Evolutionary conservation across 2,797 vertebrate species (phyloP).

Genomic region (Brotula barbata): DNA sequence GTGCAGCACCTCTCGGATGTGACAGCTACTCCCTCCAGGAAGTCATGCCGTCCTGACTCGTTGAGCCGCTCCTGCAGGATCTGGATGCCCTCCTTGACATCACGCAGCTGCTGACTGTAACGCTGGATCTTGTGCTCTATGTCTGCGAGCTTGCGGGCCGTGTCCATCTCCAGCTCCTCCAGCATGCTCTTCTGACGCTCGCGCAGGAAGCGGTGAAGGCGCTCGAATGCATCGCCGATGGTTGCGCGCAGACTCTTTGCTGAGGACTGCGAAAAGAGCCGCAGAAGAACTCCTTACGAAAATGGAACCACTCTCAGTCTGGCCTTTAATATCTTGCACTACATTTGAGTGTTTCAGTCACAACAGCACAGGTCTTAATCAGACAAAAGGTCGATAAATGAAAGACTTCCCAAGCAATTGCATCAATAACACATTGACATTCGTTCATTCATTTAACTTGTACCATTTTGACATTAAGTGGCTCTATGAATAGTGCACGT

Average conservation of each 20-base stretch:
- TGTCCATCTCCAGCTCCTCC: conserved; percentile 96
- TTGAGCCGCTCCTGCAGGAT: conserved; percentile 94
- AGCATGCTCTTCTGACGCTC: conserved; percentile 97
- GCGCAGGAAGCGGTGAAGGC: conserved; percentile 91
- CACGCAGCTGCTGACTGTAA: conserved; percentile 95
- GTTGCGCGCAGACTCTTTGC: conserved; percentile 92
- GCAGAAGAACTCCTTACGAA: neutral
- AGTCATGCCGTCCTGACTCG: conserved; percentile 86
- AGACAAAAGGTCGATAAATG: conserved; percentile 45
- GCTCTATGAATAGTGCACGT: conserved; percentile 11
- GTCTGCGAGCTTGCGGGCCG: conserved; percentile 88
- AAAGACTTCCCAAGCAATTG: conserved; percentile 31
- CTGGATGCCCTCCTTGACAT: conserved; percentile 94
- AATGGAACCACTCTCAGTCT: neutral
- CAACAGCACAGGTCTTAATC: conserved; percentile 36
- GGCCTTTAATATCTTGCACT: conserved; percentile 7
- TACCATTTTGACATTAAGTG: conserved; percentile 44
- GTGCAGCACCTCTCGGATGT: conserved; percentile 88
- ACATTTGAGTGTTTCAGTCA: conserved; percentile 30
- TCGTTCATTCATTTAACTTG: conserved; percentile 42
- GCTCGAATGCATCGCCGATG: conserved; percentile 91
- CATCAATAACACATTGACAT: conserved; percentile 48
- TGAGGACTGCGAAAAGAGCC: conserved; percentile 82
- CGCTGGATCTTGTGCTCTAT: conserved; percentile 98
- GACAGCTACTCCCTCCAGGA: conserved; percentile 88